Evolutionary conservation across 2,797 vertebrate species (phyloP).

Genomic region (Gephyroberyx darwinii): DNA sequence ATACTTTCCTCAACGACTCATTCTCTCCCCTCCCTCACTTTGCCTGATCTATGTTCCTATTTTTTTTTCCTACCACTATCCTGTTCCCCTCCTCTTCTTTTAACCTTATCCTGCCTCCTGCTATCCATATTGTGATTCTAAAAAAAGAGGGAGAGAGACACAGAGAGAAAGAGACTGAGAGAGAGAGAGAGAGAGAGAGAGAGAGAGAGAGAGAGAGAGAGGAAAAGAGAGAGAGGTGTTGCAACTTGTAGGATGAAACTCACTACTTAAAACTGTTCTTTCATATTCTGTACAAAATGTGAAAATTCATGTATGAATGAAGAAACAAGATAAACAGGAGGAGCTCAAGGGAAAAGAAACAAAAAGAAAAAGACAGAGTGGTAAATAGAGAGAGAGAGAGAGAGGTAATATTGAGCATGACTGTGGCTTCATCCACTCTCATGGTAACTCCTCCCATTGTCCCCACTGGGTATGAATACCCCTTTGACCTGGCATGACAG

Average conservation of each 20-base stretch:
- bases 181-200: constrained; percentile 23
- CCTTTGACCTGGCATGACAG: constrained; percentile 35
- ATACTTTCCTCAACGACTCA: constrained; percentile 37
- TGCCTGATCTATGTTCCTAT: constrained; percentile 6
- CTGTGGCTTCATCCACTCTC: constrained; percentile 16
- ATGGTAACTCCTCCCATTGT: not conserved
- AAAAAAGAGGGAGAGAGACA: no score
- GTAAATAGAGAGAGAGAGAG: constrained; percentile 10
- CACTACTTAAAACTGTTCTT: no score
- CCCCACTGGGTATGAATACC: not conserved
- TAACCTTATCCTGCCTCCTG: not conserved
- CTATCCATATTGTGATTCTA: constrained; percentile 7
- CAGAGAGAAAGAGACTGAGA: constrained; percentile 21
- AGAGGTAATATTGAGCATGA: not conserved
- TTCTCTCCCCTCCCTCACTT: constrained; percentile 38
- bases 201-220: constrained; percentile 17
- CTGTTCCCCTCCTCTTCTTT: constrained; percentile 6
- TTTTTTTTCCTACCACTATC: not conserved
- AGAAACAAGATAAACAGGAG: no score
- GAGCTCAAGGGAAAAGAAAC: constrained; percentile 6
- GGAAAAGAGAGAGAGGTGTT: constrained; percentile 7
- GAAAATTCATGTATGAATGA: no score
- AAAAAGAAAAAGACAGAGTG: constrained; percentile 21
- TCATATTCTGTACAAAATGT: no score
- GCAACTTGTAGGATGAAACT: no score